Evolutionary conservation across 2,797 vertebrate genomes (phyloP), one percentile per base, ranked within the genome.

Genomic region (Clarias platycephalus): DNA sequence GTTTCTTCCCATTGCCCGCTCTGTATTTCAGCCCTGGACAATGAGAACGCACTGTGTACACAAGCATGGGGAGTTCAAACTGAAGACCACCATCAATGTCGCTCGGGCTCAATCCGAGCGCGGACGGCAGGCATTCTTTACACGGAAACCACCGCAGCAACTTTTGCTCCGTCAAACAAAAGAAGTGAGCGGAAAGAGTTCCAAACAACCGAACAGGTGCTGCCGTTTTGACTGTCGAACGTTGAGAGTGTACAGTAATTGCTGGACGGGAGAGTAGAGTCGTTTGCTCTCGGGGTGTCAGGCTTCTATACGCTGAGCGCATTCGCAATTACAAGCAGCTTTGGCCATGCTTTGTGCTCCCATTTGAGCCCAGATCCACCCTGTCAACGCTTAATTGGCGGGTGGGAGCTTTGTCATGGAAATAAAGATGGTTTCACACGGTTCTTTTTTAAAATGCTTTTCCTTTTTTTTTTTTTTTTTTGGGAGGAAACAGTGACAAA

Each of bases 341-440:
- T 92, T 89, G 86, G 88, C 86, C 90, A 89, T 66, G 79, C 92
- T 91, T 93, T 93, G 91, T 92, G 90, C 88, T 89, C 89, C 83
- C 88, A 87, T 80, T 53, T 81, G 58, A 87, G 90, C 88, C 91
- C 90, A 83, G 64, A 87, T 89, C 90, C 92, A 91, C 91, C 90
- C 91, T 91, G 92, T 93, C 93, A 87, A 82, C 88, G 90, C 90
- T 91, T 94, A 95, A 95, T 94, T 95, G 93, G 92, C 87, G 85
- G 83, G 87, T 63, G 75, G 84, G 62, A 89, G 88, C 86, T 88
- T 93, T 94, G 81, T 91, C 70, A 94, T 94, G 93, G 87, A 92
- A 93, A 94, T 92, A 81, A 57, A 63, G 80, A 83, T 86, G 68
- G 83, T 88, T 87, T 92, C 91, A 86, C 86, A 87, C 87, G 85